phyloP scores from a whole-genome alignment of 1,140 invertebrate genomes.

The Chrysoperla carnea region DNA sequence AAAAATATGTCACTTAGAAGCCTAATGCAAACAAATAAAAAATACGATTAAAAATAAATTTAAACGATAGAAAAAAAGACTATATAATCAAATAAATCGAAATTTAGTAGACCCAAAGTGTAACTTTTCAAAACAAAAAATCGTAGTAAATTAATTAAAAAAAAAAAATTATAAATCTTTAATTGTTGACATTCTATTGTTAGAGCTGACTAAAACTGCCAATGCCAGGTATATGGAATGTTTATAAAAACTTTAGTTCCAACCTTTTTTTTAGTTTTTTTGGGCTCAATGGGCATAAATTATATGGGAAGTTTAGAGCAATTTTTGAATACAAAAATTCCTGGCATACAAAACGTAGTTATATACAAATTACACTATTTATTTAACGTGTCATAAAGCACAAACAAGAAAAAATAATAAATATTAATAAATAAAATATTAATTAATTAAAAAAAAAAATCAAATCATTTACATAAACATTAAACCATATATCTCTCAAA shows the following conservation, averaged over 20 bases:
- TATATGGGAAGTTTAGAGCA: no score
- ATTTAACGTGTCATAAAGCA: neutral
- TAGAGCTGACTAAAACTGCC: neutral
- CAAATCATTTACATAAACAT: no score
- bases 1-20: no score
- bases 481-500: no score
- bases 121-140: neutral
- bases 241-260: conserved; percentile 23
- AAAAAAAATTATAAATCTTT: neutral
- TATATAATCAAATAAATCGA: neutral
- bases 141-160: no score
- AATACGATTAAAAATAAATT: no score
- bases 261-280: conserved; percentile 28
- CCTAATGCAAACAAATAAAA: no score
- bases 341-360: no score
- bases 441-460: neutral
- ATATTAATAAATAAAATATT: neutral
- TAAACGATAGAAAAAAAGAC: no score
- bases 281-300: no score
- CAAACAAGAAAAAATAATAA: neutral
- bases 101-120: neutral
- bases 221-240: neutral
- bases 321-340: no score
- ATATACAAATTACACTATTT: neutral
- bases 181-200: neutral